These are phyloP conservation scores for Matsumyia berberina DNA, from an alignment of 2,888 invertebrate genomes.

Conservation along the genomic window DNA sequence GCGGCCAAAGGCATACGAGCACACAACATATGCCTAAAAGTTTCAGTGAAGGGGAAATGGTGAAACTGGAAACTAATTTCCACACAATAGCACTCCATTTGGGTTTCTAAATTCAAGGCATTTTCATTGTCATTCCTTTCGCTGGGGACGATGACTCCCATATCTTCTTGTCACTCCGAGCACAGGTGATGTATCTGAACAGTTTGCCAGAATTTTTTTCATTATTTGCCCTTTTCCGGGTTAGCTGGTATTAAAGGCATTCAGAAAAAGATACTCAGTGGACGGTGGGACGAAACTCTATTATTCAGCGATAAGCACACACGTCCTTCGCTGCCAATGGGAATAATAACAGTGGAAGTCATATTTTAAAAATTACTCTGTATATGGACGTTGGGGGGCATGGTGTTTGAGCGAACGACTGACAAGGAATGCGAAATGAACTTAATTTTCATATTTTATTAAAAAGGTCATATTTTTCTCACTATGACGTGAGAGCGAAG, in stretches of 20 bases:
- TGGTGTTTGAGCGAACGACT: neutral
- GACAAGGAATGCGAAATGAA: conserved; percentile 16
- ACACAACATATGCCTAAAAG: neutral
- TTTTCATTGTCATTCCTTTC: conserved; percentile 28
- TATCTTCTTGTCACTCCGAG: conserved; percentile 10
- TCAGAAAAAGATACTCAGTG: neutral
- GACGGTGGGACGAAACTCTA: conserved; percentile 14
- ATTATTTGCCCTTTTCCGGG: neutral
- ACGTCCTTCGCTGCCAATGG: conserved; percentile 5
- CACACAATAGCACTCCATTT: conserved; percentile 39
- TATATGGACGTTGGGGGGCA: conserved; percentile 1
- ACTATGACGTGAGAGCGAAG: neutral
- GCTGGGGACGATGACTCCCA: neutral
- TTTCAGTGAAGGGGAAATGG: neutral
- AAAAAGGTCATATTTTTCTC: neutral
- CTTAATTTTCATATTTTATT: conserved; percentile 35
- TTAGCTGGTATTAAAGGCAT: conserved; percentile 17
- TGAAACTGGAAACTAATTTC: conserved; percentile 27
- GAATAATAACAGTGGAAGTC: neutral
- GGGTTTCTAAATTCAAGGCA: conserved; percentile 14
- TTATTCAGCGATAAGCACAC: conserved; percentile 40
- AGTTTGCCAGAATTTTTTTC: conserved; percentile 7
- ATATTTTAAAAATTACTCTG: conserved; percentile 21
- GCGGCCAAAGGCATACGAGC: conserved; percentile 29
- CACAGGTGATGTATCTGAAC: conserved; percentile 20